Evolutionary conservation across 2,797 vertebrate genomes (phyloP).

Genomic region (Paedocypris micromegethes): DNA sequence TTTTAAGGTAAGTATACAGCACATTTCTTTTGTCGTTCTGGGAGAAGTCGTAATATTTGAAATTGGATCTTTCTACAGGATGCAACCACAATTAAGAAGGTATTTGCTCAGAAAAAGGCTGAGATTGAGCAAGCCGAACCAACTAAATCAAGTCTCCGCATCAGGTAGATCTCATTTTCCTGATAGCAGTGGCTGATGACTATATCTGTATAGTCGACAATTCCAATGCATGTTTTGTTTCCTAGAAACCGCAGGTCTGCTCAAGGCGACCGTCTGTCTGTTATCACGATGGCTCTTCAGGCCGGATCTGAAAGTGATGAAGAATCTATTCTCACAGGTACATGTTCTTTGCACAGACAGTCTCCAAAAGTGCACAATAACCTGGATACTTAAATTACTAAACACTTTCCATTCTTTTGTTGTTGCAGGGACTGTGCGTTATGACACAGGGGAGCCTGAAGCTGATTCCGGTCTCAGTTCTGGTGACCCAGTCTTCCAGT

Average conservation of each 20-base stretch:
- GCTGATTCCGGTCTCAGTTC: constrained; percentile 91
- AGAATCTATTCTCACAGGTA: constrained; percentile 88
- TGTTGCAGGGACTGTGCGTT: constrained; percentile 79
- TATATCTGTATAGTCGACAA: not conserved
- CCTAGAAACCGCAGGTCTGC: constrained; percentile 91
- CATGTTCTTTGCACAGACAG: constrained; percentile 3
- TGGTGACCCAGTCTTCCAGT: constrained; percentile 87
- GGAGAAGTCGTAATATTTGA: too few relatives aligned
- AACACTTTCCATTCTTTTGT: not conserved
- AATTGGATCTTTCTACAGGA: constrained; percentile 70
- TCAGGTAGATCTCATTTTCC: constrained; percentile 71
- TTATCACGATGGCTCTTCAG: constrained; percentile 86
- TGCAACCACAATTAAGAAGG: constrained; percentile 97
- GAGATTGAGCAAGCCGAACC: constrained; percentile 95
- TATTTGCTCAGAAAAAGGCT: constrained; percentile 90
- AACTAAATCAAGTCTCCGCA: constrained; percentile 91
- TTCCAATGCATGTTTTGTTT: constrained; percentile 24
- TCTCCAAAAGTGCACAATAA: too few relatives aligned
- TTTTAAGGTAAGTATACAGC: constrained; percentile 79
- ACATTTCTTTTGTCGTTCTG: not conserved
- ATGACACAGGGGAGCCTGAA: constrained; percentile 91
- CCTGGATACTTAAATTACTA: not conserved
- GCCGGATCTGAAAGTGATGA: constrained; percentile 97
- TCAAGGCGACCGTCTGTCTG: constrained; percentile 88
- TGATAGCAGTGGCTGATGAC: not conserved